A percentile compares a stretch with the other conserved stretches of the same genome.
These are phyloP conservation scores for Quadroppia sp. DNA, from an alignment of 2,888 invertebrate species.

Conservation along the genomic window DNA sequence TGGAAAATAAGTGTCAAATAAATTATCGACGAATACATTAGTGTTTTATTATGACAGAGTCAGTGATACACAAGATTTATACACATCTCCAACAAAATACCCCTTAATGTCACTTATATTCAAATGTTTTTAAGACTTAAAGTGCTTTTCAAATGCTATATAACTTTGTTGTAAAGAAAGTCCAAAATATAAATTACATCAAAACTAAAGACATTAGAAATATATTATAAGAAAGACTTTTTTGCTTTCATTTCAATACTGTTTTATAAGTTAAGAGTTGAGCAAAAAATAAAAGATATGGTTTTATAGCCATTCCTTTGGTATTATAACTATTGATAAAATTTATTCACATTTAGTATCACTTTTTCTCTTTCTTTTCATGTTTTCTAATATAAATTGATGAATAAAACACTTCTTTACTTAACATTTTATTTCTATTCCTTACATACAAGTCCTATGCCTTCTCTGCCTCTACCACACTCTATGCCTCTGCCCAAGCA, in stretches of 20 bases:
- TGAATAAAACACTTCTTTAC: not conserved
- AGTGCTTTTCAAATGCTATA: no score
- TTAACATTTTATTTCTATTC: no score
- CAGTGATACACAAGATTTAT: not conserved
- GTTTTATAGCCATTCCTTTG: not conserved
- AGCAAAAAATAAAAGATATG: not conserved
- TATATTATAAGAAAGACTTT: no score
- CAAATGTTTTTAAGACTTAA: not conserved
- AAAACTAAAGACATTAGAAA: no score
- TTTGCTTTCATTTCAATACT: no score
- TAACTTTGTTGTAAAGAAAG: not conserved
- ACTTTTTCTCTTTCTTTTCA: no score
- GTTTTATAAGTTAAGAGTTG: not conserved
- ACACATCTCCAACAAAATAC: no score
- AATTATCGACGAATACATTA: not conserved
- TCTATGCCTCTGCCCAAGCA: not conserved
- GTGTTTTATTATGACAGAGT: not conserved
- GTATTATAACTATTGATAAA: not conserved
- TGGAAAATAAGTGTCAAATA: slow-evolving; percentile 13
- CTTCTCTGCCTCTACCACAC: not conserved
- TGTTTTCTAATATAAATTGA: not conserved
- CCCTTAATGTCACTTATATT: no score
- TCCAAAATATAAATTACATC: no score
- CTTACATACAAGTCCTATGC: no score
- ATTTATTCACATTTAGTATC: not conserved